Evolutionary conservation across 2,113 vertebrate genomes (phyloP), one percentile per base, ranked within the genome.

Genomic region (Phaethon lepturus): DNA sequence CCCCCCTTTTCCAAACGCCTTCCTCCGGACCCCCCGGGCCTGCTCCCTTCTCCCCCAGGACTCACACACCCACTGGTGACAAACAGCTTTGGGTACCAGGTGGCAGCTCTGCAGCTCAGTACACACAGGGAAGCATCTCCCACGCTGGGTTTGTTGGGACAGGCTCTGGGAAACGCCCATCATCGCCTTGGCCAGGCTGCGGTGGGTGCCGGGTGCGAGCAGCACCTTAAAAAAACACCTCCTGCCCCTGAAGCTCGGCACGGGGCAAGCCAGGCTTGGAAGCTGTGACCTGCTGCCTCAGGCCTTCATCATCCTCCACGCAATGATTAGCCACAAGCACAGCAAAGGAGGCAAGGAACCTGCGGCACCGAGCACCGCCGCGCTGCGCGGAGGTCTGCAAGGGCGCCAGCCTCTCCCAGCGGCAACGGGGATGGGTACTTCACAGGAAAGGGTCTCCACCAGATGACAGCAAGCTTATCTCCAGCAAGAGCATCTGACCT

Each of bases 91-190:
- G 56, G 49, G 77, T 20, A 35, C 8, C 15, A 2, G 3, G 10
- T 28, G 40, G 67, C 35, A 73, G 49, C 28, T 35, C 26, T 11
- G 59, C n/a, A 55, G 53, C 53, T 31, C 28, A 45, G 2, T 1
- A 11, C 10, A 4, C 7, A n/a, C 9, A 0, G 35, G 53, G 74
- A 55, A 40, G 11, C 14, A 0, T 62, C 56, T 38, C 66, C 64
- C 66, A 33, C 4, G 14, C 17, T 6, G 59, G 31, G 8, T 10
- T 20, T 31, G 47, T 38, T 56, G 63, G 38, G 52, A 4, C 50
- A 8, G 23, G 20, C 53, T 33, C 26, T 1, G 6, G 19, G 45
- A 15, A 64, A 8, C 0, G 0, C 18, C 1, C 2, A 14, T 10
- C 7, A 1, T 13, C n/a, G 42, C 76, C 68, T 42, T 19, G 44